phyloP scores from a whole-genome alignment of 2,888 invertebrate species.

The Nemapogon koenigi region DNA sequence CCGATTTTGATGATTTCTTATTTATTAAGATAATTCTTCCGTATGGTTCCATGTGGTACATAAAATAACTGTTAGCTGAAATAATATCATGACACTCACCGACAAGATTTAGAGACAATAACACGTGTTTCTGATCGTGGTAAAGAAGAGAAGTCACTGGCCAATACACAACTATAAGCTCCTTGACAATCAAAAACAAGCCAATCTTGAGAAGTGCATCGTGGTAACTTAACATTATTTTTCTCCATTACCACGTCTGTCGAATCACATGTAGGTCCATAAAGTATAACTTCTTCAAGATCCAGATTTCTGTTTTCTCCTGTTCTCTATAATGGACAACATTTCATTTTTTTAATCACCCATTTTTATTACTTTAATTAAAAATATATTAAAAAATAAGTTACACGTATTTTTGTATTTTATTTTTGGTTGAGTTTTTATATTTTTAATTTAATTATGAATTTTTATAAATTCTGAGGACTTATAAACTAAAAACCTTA shows the following conservation, averaged over 20 bases:
- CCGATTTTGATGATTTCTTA: conserved; percentile 7
- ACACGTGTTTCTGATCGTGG: conserved; percentile 21
- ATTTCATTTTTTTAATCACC: too few species aligned
- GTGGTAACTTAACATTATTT: conserved; percentile 19
- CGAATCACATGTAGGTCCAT: conserved; percentile 28
- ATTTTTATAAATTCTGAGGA: too few species aligned
- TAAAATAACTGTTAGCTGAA: background rate
- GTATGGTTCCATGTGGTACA: conserved; percentile 1
- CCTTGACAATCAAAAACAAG: conserved; percentile 24
- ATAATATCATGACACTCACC: conserved; percentile 20
- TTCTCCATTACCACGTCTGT: conserved; percentile 24
- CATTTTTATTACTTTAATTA: too few species aligned
- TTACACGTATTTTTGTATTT: too few species aligned
- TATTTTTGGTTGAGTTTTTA: too few species aligned
- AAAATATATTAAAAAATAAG: too few species aligned
- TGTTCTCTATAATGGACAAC: conserved; percentile 17
- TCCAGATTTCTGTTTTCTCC: conserved; percentile 14
- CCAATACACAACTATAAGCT: conserved; percentile 22
- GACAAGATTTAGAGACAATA: conserved; percentile 23
- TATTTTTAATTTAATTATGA: too few species aligned
- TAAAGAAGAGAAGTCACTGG: conserved; percentile 23
- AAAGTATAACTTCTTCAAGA: conserved; percentile 22
- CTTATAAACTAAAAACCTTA: too few species aligned
- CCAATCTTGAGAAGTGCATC: conserved; percentile 24
- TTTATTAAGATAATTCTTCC: conserved; percentile 2